A percentile compares a stretch with the other conserved stretches of the same genome.
Conservation (phyloP, 2,888 invertebrate species). For the Encarsia formosa region DNA sequence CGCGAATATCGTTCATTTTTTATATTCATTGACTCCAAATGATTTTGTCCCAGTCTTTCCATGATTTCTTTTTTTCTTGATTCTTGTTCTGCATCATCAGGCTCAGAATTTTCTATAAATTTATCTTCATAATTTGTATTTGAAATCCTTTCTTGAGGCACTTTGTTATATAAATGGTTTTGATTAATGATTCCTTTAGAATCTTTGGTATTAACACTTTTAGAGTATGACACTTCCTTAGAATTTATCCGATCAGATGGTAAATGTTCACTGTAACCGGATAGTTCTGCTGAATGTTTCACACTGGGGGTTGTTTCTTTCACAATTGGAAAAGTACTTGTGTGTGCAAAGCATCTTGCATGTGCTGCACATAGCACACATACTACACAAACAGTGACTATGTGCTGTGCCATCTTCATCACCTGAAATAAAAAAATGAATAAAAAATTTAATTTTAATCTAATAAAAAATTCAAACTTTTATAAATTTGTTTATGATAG, state of each 20-base stretch:
- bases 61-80: conserved; percentile 31
- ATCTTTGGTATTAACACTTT: conserved; percentile 24
- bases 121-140: conserved; percentile 12
- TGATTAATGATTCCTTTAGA: conserved; percentile 20
- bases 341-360: conserved; percentile 70
- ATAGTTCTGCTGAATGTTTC: conserved; percentile 23
- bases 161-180: conserved; percentile 25
- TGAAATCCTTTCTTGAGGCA: conserved; percentile 20
- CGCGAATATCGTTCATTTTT: conserved; percentile 25
- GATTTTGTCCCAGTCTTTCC: conserved; percentile 36
- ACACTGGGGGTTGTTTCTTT: conserved; percentile 13
- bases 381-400: conserved; percentile 79
- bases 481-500: too few species aligned
- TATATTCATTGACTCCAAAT: conserved; percentile 6
- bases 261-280: conserved; percentile 28
- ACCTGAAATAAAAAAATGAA: conserved; percentile 27
- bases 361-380: conserved; percentile 77
- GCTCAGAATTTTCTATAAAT: conserved; percentile 4
- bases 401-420: conserved; percentile 56
- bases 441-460: not conserved
- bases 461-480: too few species aligned
- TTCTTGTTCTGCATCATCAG: conserved; percentile 1
- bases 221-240: conserved; percentile 29
- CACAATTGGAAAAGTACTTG: conserved; percentile 45
- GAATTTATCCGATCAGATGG: conserved; percentile 31